A percentile compares a stretch with the other conserved stretches of the same genome.
These are phyloP conservation scores for Crotalus tigris DNA, from an alignment of 2,113 vertebrate genomes.

Conservation along the genomic window DNA sequence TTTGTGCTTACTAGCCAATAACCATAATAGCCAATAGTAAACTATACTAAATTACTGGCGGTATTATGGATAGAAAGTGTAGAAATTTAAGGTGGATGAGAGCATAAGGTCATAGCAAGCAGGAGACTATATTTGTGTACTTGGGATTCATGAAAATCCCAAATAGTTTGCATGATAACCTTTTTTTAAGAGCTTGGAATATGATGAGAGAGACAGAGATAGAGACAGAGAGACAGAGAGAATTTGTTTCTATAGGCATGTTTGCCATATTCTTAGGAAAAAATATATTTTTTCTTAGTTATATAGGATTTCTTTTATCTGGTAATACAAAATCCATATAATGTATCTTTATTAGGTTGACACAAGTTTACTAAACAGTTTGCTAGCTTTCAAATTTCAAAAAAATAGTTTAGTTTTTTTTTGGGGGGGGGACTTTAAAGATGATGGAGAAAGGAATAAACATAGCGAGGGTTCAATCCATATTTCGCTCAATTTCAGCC, in stretches of 20 bases:
- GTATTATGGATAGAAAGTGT: not conserved
- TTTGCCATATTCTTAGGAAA: not conserved
- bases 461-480: not conserved
- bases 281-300: not conserved
- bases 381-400: not conserved
- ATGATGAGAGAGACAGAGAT: not conserved
- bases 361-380: not conserved
- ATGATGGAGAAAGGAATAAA: not conserved
- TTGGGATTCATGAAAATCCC: not conserved
- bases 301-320: not conserved
- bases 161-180: not conserved
- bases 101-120: not conserved
- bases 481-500: not conserved
- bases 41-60: not conserved
- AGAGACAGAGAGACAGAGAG: not conserved
- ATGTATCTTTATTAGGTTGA: not conserved
- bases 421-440: not conserved
- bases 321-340: not conserved
- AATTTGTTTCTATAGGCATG: not conserved
- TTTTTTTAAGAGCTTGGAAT: not conserved
- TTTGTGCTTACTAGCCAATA: not conserved
- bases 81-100: not conserved
- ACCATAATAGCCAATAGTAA: not conserved
- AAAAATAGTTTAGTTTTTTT: not conserved
- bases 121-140: not conserved